phyloP scores from a whole-genome alignment of 2,113 vertebrate genomes.

The Myotis davidii region DNA sequence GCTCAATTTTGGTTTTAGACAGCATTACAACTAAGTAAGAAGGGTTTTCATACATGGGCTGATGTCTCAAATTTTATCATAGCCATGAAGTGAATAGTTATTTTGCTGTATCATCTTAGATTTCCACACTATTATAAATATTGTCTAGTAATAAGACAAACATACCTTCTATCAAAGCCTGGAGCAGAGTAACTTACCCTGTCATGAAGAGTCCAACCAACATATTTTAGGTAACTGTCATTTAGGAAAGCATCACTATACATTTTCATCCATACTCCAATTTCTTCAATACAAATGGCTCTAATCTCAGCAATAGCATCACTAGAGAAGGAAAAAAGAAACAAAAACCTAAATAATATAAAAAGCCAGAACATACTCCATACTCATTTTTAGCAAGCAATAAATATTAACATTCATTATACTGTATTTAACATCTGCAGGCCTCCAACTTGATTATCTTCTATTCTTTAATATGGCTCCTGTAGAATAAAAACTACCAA shows the following conservation, averaged over 20 bases:
- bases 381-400: background rate
- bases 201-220: conserved; percentile 98
- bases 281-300: conserved; percentile 99
- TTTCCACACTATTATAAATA: background rate
- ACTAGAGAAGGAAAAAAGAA: conserved; percentile 78
- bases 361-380: conserved; percentile 2
- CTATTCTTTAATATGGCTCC: background rate
- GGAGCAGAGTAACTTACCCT: conserved; percentile 88
- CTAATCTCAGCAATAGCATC: conserved; percentile 99
- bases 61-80: background rate
- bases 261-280: conserved; percentile 99
- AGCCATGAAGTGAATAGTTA: background rate
- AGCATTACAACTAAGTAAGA: conserved; percentile 6
- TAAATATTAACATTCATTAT: background rate
- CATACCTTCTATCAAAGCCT: background rate
- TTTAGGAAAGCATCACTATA: conserved; percentile 99
- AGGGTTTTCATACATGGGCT: background rate
- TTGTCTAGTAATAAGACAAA: background rate
- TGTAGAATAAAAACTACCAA: background rate
- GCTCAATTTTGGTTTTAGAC: background rate
- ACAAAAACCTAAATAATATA: conserved; percentile 27
- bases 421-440: background rate
- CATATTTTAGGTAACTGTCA: conserved; percentile 99
- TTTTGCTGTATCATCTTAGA: background rate
- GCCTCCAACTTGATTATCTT: background rate